Conservation (phyloP, 2,797 vertebrate genomes). For the Halcyon chelicuti region DNA sequence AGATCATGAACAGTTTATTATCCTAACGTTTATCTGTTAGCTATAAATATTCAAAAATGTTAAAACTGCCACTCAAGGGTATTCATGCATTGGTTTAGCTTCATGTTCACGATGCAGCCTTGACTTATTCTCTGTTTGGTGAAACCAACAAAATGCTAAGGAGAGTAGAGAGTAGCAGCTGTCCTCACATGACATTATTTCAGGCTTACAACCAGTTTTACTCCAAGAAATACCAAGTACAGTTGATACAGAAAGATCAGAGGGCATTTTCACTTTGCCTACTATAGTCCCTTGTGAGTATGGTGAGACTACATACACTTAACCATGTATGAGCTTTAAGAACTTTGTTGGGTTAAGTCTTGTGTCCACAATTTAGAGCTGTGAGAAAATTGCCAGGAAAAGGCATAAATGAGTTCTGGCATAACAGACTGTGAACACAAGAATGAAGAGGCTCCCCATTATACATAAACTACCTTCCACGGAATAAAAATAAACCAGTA, state of each 20-base stretch:
- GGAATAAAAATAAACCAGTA: not conserved
- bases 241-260: not conserved
- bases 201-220: not conserved
- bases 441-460: not conserved
- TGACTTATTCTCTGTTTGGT: slow-evolving; percentile 38
- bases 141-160: not conserved
- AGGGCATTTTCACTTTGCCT: not conserved
- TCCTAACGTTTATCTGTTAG: slow-evolving; percentile 7
- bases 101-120: not conserved
- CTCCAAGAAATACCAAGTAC: not conserved
- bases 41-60: slow-evolving; percentile 39
- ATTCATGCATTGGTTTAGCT: slow-evolving; percentile 14
- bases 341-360: slow-evolving; percentile 18
- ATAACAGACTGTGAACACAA: not conserved
- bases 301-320: not conserved
- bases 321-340: not conserved
- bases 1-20: slow-evolving; percentile 22
- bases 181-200: slow-evolving; percentile 39
- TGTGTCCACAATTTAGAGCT: slow-evolving; percentile 9
- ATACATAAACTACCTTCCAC: not conserved
- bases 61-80: slow-evolving; percentile 22
- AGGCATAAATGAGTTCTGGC: slow-evolving; percentile 39
- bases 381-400: slow-evolving; percentile 57
- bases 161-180: not conserved
- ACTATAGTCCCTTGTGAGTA: not conserved